phyloP scores from a whole-genome alignment of 2,113 vertebrate species.

The Strix aluco region DNA sequence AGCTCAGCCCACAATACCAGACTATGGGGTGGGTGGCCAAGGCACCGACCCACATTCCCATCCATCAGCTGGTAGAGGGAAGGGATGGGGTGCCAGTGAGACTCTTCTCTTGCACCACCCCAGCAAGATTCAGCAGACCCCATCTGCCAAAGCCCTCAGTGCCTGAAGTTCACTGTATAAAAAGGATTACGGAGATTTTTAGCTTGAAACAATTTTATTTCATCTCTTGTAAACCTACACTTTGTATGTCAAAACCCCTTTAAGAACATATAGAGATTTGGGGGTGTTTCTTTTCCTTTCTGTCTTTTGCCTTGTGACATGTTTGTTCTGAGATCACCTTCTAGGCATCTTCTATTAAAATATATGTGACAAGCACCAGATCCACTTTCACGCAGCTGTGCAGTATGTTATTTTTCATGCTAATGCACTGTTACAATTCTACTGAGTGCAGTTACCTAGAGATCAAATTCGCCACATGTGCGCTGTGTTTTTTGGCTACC shows the following conservation, averaged over 20 bases:
- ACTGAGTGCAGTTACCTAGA: constrained; percentile 46
- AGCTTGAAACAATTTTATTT: constrained; percentile 37
- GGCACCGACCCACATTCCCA: neutral
- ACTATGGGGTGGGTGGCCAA: neutral
- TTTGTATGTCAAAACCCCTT: neutral
- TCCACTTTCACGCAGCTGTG: constrained; percentile 56
- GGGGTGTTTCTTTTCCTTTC: neutral
- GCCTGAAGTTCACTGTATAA: neutral
- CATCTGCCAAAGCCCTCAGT: neutral
- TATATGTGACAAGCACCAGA: constrained; percentile 62
- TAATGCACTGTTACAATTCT: constrained; percentile 58
- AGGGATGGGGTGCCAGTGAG: neutral
- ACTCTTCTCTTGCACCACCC: neutral
- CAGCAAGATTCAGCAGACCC: neutral
- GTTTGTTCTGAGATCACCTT: constrained; percentile 67
- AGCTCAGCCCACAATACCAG: neutral
- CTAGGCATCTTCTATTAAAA: constrained; percentile 62
- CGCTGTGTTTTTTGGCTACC: constrained; percentile 59
- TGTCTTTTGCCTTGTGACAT: constrained; percentile 35
- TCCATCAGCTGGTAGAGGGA: neutral
- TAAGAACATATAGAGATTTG: neutral
- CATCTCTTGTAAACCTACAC: neutral
- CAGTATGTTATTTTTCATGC: constrained; percentile 55
- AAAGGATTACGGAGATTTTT: neutral
- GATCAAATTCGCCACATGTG: constrained; percentile 57